phyloP scores from a whole-genome alignment of 2,888 invertebrate genomes.

The Zygogramma bicolorata region DNA sequence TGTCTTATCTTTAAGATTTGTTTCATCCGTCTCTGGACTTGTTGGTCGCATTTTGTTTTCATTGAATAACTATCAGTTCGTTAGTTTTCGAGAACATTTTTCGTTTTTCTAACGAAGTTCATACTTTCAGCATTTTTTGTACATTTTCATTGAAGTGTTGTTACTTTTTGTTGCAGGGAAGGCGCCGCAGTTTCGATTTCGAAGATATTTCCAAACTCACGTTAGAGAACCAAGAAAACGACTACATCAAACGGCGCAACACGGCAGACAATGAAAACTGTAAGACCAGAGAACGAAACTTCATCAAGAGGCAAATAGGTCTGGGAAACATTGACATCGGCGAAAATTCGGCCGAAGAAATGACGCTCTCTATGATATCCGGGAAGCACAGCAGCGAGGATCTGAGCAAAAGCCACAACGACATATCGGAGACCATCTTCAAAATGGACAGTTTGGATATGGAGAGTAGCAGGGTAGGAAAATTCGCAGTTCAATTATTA shows the following conservation, averaged over 20 bases:
- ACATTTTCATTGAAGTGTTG: not conserved
- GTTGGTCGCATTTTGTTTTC: no score
- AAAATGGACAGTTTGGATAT: conserved; percentile 76
- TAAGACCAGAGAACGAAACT: conserved; percentile 62
- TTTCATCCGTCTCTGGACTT: no score
- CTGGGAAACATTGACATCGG: conserved; percentile 65
- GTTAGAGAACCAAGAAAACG: conserved; percentile 76
- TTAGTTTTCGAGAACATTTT: no score
- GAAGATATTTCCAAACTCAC: conserved; percentile 53
- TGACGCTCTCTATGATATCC: conserved; percentile 61
- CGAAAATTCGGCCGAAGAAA: conserved; percentile 62
- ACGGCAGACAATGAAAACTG: conserved; percentile 63
- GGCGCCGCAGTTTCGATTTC: conserved; percentile 63
- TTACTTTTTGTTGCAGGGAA: conserved; percentile 53
- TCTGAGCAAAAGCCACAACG: conserved; percentile 62
- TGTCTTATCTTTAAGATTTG: no score
- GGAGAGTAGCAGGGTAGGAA: conserved; percentile 56
- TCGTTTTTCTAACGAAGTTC: no score
- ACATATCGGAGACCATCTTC: conserved; percentile 73
- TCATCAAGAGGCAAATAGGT: conserved; percentile 64
- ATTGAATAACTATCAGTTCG: no score
- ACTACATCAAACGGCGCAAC: conserved; percentile 74
- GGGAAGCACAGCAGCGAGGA: conserved; percentile 60
- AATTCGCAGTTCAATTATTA: not conserved
- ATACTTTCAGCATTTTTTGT: no score